Conservation (phyloP, 2,113 vertebrate genomes). For the Perca flavescens region DNA sequence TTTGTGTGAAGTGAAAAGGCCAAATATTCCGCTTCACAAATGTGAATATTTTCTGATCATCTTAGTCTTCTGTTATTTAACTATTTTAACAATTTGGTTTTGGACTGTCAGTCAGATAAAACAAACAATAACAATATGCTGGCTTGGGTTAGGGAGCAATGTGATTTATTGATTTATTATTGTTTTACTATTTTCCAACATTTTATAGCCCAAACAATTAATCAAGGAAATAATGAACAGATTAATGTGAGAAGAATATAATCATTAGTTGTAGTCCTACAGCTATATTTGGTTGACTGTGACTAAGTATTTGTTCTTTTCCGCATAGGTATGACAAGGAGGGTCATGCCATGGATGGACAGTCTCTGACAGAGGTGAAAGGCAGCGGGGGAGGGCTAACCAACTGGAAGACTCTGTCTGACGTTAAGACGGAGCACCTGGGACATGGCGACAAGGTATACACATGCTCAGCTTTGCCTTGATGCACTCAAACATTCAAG, state of each 20-base stretch:
- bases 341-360: conserved; percentile 90
- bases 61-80: not conserved
- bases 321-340: conserved; percentile 93
- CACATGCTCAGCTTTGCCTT: conserved; percentile 16
- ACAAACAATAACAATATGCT: not conserved
- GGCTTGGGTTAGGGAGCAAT: not conserved
- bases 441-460: conserved; percentile 96
- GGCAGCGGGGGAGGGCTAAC: conserved; percentile 78
- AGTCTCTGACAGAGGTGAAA: conserved; percentile 91
- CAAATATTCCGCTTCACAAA: not conserved
- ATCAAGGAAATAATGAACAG: not conserved
- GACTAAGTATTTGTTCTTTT: not conserved
- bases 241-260: not conserved
- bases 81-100: no score
- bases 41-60: not conserved
- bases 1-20: not conserved
- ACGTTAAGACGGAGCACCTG: conserved; percentile 93
- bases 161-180: not conserved
- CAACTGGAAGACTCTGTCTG: conserved; percentile 94
- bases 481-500: conserved; percentile 13
- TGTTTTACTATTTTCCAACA: not conserved
- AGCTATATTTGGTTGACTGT: not conserved
- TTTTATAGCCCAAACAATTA: not conserved
- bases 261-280: not conserved
- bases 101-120: not conserved